Percentiles rank a stretch among this genome's conserved stretches.
phyloP scores from a whole-genome alignment of 2,888 invertebrate species.

The Pegoplata infirma region DNA sequence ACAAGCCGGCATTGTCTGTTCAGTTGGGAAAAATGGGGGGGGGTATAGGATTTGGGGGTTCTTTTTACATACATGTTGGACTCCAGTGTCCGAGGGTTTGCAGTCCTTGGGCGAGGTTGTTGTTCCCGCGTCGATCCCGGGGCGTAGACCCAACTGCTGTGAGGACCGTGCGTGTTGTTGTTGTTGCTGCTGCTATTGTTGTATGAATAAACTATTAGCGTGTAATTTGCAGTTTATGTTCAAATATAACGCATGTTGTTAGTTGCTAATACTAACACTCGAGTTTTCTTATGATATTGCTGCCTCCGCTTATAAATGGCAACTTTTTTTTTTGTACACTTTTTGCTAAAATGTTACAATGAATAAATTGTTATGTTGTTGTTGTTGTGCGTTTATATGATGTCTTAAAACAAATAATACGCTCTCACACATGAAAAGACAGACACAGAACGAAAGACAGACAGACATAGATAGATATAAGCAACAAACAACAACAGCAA shows the following conservation, averaged over 20 bases:
- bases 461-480: constrained; percentile 16
- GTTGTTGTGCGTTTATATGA: constrained; percentile 8
- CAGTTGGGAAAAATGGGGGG: too few species aligned
- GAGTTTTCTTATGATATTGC: constrained; percentile 12
- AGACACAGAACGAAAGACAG: constrained; percentile 7
- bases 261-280: constrained; percentile 28
- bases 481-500: constrained; percentile 23
- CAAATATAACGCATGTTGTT: constrained; percentile 46
- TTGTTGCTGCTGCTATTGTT: too few species aligned
- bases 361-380: constrained; percentile 37
- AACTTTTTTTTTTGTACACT: background rate
- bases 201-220: constrained; percentile 43
- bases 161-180: too few species aligned
- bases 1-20: too few species aligned
- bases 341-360: constrained; percentile 8
- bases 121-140: too few species aligned
- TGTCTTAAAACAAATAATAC: constrained; percentile 45
- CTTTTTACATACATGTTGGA: too few species aligned
- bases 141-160: too few species aligned
- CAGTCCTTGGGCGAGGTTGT: too few species aligned
- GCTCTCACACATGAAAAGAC: constrained; percentile 20
- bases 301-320: background rate
- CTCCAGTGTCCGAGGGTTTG: too few species aligned
- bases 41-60: too few species aligned
- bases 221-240: constrained; percentile 45